These are phyloP conservation scores for Neodontobutis hainanensis DNA, from an alignment of 2,113 vertebrate genomes.

Conservation along the genomic window DNA sequence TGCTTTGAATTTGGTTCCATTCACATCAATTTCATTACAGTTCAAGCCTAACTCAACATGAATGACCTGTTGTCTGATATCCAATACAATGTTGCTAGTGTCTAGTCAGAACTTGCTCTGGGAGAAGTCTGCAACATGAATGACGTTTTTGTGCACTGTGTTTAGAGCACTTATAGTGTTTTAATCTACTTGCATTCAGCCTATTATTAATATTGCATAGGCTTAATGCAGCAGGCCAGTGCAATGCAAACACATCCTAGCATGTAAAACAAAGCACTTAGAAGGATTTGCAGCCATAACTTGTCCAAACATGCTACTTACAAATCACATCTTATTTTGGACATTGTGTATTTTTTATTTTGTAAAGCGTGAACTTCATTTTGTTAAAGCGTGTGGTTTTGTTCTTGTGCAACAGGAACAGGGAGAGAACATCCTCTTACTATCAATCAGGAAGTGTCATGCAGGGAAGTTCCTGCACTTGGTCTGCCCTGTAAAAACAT, in stretches of 20 bases:
- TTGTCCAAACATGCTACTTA: not conserved
- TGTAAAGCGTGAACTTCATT: not conserved
- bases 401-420: slow-evolving; percentile 43
- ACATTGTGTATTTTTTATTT: not conserved
- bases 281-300: slow-evolving; percentile 77
- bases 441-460: slow-evolving; percentile 63
- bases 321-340: not conserved
- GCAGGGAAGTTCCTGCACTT: slow-evolving; percentile 43
- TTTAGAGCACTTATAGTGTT: slow-evolving; percentile 5
- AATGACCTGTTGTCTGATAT: not conserved
- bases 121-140: slow-evolving; percentile 14
- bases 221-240: slow-evolving; percentile 5
- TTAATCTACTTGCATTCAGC: slow-evolving; percentile 1
- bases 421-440: slow-evolving; percentile 57
- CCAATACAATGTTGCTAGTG: not conserved
- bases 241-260: not conserved
- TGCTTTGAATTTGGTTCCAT: slow-evolving; percentile 11
- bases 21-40: not conserved
- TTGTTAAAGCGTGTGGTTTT: slow-evolving; percentile 28
- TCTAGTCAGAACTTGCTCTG: not conserved
- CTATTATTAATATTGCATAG: slow-evolving; percentile 5
- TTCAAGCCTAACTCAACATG: not conserved
- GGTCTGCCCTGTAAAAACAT: slow-evolving; percentile 19
- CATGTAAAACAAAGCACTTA: not conserved
- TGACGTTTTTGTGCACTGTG: not conserved